A percentile compares a stretch with the other conserved stretches of the same genome.
Evolutionary conservation across 2,888 invertebrate species (phyloP).

Genomic region (Euplexia lucipara): DNA sequence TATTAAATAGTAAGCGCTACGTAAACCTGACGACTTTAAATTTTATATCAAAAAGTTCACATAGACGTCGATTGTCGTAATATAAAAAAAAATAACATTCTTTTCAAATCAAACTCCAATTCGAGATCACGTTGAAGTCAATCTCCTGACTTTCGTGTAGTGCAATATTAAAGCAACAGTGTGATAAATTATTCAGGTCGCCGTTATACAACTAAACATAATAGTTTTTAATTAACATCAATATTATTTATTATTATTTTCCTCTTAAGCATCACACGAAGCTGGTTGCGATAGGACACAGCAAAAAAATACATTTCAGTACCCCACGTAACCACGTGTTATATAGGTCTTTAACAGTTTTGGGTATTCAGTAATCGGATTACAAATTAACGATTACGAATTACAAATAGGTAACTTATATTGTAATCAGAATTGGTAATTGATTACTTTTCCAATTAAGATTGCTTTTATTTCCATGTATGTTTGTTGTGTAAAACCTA

Average conservation of each 20-base stretch:
- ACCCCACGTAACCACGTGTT: conserved; percentile 26
- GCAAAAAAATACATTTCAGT: conserved; percentile 15
- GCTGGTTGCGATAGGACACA: conserved; percentile 42
- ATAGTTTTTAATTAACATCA: conserved; percentile 67
- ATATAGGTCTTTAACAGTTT: neutral
- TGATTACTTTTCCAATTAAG: no score
- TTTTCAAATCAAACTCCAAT: conserved; percentile 82
- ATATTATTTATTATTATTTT: conserved; percentile 64
- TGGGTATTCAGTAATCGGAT: no score
- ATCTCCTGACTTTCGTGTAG: conserved; percentile 83
- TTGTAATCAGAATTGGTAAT: no score
- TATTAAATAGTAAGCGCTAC: conserved; percentile 47
- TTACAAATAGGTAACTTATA: no score
- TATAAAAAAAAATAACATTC: conserved; percentile 64
- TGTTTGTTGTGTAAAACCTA: no score
- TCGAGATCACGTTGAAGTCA: conserved; percentile 88
- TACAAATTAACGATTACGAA: no score
- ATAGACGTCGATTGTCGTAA: conserved; percentile 53
- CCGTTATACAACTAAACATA: conserved; percentile 65
- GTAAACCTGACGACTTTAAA: conserved; percentile 28
- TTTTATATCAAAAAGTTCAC: conserved; percentile 27
- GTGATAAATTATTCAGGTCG: conserved; percentile 83
- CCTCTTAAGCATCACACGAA: conserved; percentile 57
- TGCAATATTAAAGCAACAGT: conserved; percentile 85
- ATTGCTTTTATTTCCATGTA: no score